Evolutionary conservation across 2,888 invertebrate genomes (phyloP).

Genomic region (Drosophila monieri): DNA sequence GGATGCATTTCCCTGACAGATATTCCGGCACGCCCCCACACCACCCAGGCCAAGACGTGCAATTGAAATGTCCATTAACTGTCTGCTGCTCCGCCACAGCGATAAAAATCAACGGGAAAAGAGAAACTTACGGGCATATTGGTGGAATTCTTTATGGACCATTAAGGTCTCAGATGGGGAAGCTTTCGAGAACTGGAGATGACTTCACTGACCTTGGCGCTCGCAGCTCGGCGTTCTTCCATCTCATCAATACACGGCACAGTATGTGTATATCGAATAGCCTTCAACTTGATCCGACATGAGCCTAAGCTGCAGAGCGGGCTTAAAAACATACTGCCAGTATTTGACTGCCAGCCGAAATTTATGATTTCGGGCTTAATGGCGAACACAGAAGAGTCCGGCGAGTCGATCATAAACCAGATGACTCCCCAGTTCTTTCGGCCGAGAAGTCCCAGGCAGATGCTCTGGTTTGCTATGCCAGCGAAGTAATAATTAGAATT

Average conservation of each 20-base stretch:
- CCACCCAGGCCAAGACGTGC: constrained; percentile 16
- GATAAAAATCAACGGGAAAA: constrained; percentile 56
- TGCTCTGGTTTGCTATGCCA: background rate
- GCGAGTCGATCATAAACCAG: background rate
- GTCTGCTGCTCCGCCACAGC: constrained; percentile 16
- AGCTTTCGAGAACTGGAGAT: constrained; percentile 17
- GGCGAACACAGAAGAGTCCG: background rate
- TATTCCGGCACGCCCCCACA: constrained; percentile 22
- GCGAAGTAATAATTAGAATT: constrained; percentile 1
- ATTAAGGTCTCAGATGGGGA: constrained; percentile 28
- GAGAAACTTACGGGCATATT: constrained; percentile 22
- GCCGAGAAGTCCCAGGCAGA: background rate
- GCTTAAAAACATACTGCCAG: constrained; percentile 4
- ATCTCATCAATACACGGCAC: constrained; percentile 16
- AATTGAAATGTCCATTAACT: constrained; percentile 48
- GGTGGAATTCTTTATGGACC: constrained; percentile 24
- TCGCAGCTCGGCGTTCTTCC: constrained; percentile 11
- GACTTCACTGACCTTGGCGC: constrained; percentile 52
- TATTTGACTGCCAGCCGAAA: background rate
- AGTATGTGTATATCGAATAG: constrained; percentile 2
- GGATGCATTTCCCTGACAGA: constrained; percentile 42
- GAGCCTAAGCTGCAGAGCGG: constrained; percentile 10
- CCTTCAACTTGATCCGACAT: constrained; percentile 39
- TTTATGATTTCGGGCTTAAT: constrained; percentile 7
- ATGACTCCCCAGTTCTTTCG: background rate